Percentiles rank a stretch among this genome's conserved stretches.
These are phyloP conservation scores for Tautogolabrus adspersus DNA, from an alignment of 2,113 vertebrate genomes.

Conservation along the genomic window DNA sequence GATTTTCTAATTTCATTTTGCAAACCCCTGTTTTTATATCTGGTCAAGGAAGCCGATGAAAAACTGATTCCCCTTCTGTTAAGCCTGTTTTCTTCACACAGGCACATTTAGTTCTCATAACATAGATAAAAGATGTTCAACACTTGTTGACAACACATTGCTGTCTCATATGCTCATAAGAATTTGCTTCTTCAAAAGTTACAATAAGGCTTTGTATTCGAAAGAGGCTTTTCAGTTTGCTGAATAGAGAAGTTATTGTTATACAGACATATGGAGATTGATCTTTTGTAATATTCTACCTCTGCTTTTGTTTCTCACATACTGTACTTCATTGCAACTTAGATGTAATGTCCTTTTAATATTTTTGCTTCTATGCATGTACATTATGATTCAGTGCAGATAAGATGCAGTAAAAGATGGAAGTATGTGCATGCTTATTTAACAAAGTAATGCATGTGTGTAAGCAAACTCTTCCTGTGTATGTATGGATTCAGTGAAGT, in stretches of 20 bases:
- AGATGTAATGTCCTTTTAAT: no score
- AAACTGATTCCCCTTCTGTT: conserved; percentile 19
- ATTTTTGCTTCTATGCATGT: no score
- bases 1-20: conserved; percentile 10
- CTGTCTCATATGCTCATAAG: conserved; percentile 1
- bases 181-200: conserved; percentile 35
- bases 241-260: neutral
- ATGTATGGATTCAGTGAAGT: neutral
- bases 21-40: conserved; percentile 12
- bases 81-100: conserved; percentile 47
- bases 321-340: no score
- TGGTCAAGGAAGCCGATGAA: conserved; percentile 46
- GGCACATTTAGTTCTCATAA: conserved; percentile 43
- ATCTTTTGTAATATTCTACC: conserved; percentile 3
- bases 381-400: no score
- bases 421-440: no score
- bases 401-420: no score
- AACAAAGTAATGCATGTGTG: no score
- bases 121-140: conserved; percentile 52
- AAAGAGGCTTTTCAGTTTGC: conserved; percentile 20
- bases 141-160: conserved; percentile 39
- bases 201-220: conserved; percentile 33
- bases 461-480: no score
- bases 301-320: conserved; percentile 1
- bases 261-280: neutral